phyloP scores from a whole-genome alignment of 53 echinoderm and acorn worm genomes.

The Zoroaster sp. region DNA sequence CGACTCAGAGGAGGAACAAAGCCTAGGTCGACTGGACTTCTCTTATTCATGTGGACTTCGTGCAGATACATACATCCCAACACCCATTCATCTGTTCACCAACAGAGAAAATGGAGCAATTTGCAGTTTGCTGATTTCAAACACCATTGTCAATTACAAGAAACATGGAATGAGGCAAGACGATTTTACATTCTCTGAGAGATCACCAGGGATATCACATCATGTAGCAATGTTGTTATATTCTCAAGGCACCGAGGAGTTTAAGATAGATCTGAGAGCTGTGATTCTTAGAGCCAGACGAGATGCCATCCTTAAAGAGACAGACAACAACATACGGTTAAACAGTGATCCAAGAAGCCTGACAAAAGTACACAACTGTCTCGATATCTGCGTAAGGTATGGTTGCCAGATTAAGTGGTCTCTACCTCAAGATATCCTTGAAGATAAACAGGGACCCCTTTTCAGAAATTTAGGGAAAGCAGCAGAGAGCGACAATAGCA shows the following conservation, averaged over 20 bases:
- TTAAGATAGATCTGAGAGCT: constrained; percentile 1
- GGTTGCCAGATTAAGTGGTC: not conserved
- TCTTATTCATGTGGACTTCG: not conserved
- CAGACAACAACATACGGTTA: not conserved
- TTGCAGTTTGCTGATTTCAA: constrained; percentile 12
- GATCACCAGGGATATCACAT: not conserved
- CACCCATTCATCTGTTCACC: not conserved
- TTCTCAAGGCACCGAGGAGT: not conserved
- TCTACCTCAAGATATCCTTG: not conserved
- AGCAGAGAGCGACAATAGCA: not conserved
- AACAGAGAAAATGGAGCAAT: not conserved
- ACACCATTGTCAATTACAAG: not conserved
- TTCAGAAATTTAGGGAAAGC: not conserved
- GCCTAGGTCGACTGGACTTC: not conserved
- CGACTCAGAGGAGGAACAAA: not conserved
- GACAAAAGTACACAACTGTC: not conserved
- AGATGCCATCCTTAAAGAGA: not conserved
- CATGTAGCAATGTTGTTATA: not conserved
- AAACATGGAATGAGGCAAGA: not conserved
- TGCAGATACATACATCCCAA: constrained; percentile 11
- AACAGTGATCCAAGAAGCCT: not conserved
- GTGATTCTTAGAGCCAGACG: constrained; percentile 4
- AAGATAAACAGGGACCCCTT: not conserved
- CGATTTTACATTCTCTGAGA: not conserved
- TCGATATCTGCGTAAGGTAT: not conserved